Evolutionary conservation across 2,888 invertebrate genomes (phyloP).

Genomic region (Boloria selene): DNA sequence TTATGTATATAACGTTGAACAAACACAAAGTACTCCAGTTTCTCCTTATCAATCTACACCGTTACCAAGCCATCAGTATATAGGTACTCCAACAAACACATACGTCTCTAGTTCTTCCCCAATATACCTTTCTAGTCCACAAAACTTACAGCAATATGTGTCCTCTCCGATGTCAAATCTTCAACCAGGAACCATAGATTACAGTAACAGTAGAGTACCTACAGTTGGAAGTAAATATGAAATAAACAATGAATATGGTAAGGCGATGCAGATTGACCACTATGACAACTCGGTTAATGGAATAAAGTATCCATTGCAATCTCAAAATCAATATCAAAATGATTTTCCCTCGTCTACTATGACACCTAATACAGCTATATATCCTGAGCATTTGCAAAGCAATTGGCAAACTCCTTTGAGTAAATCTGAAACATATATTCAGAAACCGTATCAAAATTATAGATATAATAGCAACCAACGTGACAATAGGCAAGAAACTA

Average conservation of each 20-base stretch:
- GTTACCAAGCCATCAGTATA: constrained; percentile 62
- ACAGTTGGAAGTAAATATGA: constrained; percentile 62
- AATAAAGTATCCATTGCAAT: constrained; percentile 60
- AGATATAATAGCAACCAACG: constrained; percentile 56
- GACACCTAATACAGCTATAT: constrained; percentile 58
- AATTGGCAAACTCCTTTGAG: constrained; percentile 64
- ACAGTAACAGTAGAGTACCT: constrained; percentile 55
- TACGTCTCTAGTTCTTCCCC: constrained; percentile 73
- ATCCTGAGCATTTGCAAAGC: constrained; percentile 58
- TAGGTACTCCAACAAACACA: constrained; percentile 62
- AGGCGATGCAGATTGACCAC: constrained; percentile 71
- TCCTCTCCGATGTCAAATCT: constrained; percentile 68
- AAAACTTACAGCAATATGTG: constrained; percentile 65
- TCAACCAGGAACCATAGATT: constrained; percentile 64
- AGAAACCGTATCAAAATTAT: constrained; percentile 60
- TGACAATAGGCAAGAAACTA: constrained; percentile 52
- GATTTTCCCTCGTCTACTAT: constrained; percentile 64
- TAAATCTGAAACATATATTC: constrained; percentile 59
- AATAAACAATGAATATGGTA: constrained; percentile 53
- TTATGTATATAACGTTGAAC: constrained; percentile 58
- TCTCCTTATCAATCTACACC: constrained; percentile 65
- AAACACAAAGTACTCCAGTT: constrained; percentile 64
- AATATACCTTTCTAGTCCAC: constrained; percentile 67
- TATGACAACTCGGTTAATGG: constrained; percentile 73
- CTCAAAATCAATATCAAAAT: constrained; percentile 63